Evolutionary conservation across 1,140 invertebrate genomes (phyloP), one percentile per base, ranked within the genome.

Genomic region (Halesus radiatus): DNA sequence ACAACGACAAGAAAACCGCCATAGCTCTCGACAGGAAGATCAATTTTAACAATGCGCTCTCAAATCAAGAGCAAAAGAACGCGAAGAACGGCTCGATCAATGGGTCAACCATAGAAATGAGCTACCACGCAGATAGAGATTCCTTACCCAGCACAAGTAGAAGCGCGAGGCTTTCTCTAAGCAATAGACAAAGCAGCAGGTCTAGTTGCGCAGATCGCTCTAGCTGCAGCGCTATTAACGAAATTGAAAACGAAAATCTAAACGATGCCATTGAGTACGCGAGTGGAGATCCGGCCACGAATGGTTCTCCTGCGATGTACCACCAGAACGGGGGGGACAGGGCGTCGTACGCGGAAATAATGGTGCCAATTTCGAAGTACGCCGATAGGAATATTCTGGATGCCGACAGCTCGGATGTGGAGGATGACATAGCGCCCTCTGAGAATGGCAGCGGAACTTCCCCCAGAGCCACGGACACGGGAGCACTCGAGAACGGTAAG

Each of bases 101-200:
- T 54, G 80, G 80, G 8, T 80, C 66, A 10, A 45, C 58, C 16
- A 23, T 54, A 16, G 79, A 75, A 64, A 60, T 56, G 15, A 80
- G 29, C 50, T 79, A 79, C 29, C 76, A 83, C 45, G 29, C 50
- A n/a, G 73, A 72, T 8, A 66, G 32, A 15, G 80, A 83, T 62
- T 81, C 79, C 3, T 18, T 83, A n/a, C 82, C 82, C 3, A 78
- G 82, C 10, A 81, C 89, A 3, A 89, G 87, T 76, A 86, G 88
- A 78, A 86, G 85, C 5, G 81, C 87, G 5, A 85, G 88, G 76
- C 82, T 90, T 53, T 85, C 88, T 8, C 85, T 89, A 26, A 85
- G 88, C 68, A 90, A 90, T 80, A 87, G 88, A 26, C 89, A 89
- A 77, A 88, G 68, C 62, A 83, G 82, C 18, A 45, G 82, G 37